phyloP scores from a whole-genome alignment of 2,888 invertebrate genomes.

The Onthophagus sagittarius region DNA sequence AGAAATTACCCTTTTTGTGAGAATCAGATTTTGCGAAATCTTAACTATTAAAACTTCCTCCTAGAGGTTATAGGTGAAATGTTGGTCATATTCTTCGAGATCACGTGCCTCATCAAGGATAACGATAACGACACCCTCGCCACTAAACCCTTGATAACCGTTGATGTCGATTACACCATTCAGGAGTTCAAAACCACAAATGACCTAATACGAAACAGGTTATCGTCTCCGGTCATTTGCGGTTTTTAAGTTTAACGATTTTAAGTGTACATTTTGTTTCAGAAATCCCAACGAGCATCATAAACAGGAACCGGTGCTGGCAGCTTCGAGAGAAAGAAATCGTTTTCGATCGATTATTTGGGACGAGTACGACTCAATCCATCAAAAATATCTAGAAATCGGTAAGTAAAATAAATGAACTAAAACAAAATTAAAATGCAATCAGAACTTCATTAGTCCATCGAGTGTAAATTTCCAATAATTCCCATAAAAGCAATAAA shows the following conservation, averaged over 20 bases:
- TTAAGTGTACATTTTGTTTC: constrained; percentile 31
- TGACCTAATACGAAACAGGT: background rate
- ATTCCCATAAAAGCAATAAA: background rate
- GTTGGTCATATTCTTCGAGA: background rate
- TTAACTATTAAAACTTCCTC: background rate
- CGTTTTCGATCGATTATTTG: constrained; percentile 79
- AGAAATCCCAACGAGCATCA: constrained; percentile 85
- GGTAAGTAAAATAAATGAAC: constrained; percentile 57
- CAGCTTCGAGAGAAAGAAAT: constrained; percentile 78
- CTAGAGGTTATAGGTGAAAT: background rate
- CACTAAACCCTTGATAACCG: background rate
- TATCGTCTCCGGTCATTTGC: background rate
- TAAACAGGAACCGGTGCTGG: constrained; percentile 70
- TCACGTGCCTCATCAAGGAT: constrained; percentile 8
- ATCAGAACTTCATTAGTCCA: background rate
- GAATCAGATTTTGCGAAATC: background rate
- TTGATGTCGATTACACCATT: background rate
- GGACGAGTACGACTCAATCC: constrained; percentile 90
- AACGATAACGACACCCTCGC: constrained; percentile 11
- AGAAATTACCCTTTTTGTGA: background rate
- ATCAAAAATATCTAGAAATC: constrained; percentile 91
- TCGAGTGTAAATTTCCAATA: background rate
- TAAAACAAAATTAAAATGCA: background rate
- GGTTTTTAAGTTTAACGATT: background rate
- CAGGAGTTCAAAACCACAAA: background rate